phyloP scores from a whole-genome alignment of 2,113 vertebrate genomes.

The Anser brachyrhynchus region DNA sequence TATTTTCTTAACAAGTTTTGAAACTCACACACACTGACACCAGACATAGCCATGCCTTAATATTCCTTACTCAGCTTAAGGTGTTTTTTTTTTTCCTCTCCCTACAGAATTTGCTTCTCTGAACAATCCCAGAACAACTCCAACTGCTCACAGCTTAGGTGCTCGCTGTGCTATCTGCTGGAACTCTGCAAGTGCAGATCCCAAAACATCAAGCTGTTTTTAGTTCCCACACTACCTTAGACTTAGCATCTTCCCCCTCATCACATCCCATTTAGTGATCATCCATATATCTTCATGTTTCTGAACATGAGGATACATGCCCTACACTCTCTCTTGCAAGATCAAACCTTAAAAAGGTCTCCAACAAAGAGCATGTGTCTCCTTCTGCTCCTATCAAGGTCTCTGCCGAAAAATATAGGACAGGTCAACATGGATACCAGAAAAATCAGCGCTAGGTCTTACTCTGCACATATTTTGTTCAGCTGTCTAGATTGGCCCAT shows the following conservation, averaged over 20 bases:
- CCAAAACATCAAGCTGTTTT: background rate
- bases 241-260: constrained; percentile 39
- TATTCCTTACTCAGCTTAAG: background rate
- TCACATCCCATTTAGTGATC: constrained; percentile 9
- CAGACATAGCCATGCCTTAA: background rate
- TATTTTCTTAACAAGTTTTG: constrained; percentile 11
- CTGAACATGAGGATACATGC: background rate
- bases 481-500: background rate
- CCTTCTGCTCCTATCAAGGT: background rate
- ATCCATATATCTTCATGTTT: background rate
- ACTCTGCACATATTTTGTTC: background rate
- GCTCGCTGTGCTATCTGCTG: background rate
- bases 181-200: background rate
- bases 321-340: background rate
- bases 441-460: background rate
- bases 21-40: background rate
- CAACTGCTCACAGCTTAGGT: background rate
- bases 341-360: background rate
- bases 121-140: background rate
- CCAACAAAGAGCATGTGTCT: background rate
- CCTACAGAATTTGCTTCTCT: rapidly evolving
- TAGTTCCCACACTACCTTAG: constrained; percentile 4
- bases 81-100: background rate
- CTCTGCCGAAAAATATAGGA: background rate
- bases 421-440: background rate